Base-by-base conservation (phyloP, 2,113 vertebrate species). In the Myotis brandtii region DNA sequence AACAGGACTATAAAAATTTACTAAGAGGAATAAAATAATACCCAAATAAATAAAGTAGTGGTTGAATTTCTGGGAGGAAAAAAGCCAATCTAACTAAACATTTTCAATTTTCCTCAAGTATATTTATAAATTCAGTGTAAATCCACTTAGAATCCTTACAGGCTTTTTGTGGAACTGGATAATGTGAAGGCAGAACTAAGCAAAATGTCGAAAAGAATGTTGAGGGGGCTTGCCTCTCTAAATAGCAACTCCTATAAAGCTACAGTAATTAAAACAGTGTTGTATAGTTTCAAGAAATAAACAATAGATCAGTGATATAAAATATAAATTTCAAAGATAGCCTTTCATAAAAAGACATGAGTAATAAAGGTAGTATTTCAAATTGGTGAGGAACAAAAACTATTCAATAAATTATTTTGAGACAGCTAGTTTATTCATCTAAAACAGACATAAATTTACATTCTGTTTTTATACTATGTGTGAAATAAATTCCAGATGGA, bases 41-140 rank as follows among this genome's bases (percentile, higher is more conserved):
- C 11, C 52, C 12, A 73, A 64, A 86, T 73, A 43, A 95, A 73
- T 80, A 6, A 91, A 95, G 37, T 34, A 12, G 27, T 75, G 20
- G n/a, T 64, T 86, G 46, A 62, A 14, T 52, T 91, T 86, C 34
- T 17, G 32, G 64, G 32, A n/a, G 32, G 6, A 66, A 66, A 66
- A 66, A 14, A 64, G 46, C 25, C 59, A 62, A 12, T 62, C 27
- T 86, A 81, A 75, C n/a, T 59, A 77, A 37, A 37, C 34, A 30
- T 90, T 93, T 62, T 91, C n/a, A 86, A 1, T 91, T 87, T 50
- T 34, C 50, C 70, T 43, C 5, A 69, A 34, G 6, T 75, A n/a
- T 86, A 90, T 52, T 76, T 94, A 69, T 86, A 82, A 86, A 87
- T 54, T 76, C 52, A 59, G 6, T 37, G 3, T 94, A 82, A 94